Conservation (phyloP, 1,140 invertebrate genomes). For the Drosophila busckii region DNA sequence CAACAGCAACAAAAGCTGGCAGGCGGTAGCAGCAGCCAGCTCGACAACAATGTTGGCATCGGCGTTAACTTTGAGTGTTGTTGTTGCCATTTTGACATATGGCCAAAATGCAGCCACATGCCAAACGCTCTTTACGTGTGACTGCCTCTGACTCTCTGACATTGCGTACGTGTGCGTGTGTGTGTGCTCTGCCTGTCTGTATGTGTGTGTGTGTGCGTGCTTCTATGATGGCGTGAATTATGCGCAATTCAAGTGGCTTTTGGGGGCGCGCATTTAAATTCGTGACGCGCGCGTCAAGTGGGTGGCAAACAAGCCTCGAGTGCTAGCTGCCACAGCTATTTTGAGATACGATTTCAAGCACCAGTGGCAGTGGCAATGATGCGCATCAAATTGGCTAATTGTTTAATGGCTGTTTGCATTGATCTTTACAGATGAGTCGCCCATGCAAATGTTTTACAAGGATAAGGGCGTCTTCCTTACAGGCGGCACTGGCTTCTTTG, state of each 20-base stretch:
- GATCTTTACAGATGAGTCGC: conserved; percentile 75
- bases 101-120: conserved; percentile 70
- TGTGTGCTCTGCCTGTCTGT: conserved; percentile 3
- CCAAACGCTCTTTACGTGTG: conserved; percentile 45
- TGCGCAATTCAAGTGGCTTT: conserved; percentile 73
- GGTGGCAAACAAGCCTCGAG: conserved; percentile 56
- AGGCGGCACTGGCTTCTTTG: conserved; percentile 88
- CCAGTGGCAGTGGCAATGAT: conserved; percentile 42
- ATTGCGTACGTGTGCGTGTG: conserved; percentile 12
- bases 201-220: conserved; percentile 8
- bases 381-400: conserved; percentile 74
- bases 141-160: conserved; percentile 7
- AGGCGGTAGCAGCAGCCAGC: background rate
- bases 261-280: conserved; percentile 68
- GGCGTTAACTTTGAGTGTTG: conserved; percentile 64
- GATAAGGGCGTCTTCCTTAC: conserved; percentile 84
- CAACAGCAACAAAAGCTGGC: conserved; percentile 32
- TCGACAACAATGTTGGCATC: conserved; percentile 47
- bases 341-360: background rate
- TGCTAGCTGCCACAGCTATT: conserved; percentile 12
- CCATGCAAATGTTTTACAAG: conserved; percentile 83
- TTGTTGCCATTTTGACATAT: conserved; percentile 76
- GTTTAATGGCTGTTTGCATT: conserved; percentile 75
- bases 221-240: conserved; percentile 59
- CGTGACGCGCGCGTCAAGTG: conserved; percentile 63